Percentiles rank a stretch among this genome's conserved stretches.
These are phyloP conservation scores for Camponotus vicinus DNA, from an alignment of 1,140 invertebrate species.

Conservation along the genomic window DNA sequence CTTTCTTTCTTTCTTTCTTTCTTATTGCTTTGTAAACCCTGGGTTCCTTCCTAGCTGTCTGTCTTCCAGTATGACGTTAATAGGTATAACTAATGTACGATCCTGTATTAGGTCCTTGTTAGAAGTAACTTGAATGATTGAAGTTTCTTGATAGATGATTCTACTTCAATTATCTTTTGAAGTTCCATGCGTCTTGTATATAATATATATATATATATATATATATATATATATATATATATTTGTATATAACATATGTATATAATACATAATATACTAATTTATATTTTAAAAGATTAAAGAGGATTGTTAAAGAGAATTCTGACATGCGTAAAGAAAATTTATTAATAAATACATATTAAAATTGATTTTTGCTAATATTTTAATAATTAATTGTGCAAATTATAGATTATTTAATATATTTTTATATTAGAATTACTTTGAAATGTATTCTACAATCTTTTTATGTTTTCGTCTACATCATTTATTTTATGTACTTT, in stretches of 20 bases:
- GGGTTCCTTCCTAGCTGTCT: conserved; percentile 8
- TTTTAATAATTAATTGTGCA: neutral
- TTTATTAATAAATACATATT: neutral
- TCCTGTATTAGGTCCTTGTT: conserved; percentile 24
- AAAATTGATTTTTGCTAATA: neutral
- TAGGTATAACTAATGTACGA: neutral
- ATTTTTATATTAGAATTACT: neutral
- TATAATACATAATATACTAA: neutral
- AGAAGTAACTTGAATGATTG: neutral
- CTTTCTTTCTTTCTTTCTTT: neutral
- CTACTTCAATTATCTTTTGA: neutral
- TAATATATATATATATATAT: too few species aligned
- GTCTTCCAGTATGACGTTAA: conserved; percentile 9
- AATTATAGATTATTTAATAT: neutral
- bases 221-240: too few species aligned
- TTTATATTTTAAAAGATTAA: neutral
- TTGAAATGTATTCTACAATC: neutral
- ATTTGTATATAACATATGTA: too few species aligned
- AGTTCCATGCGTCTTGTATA: neutral
- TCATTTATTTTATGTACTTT: neutral
- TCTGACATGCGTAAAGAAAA: neutral
- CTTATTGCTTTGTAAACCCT: too few species aligned
- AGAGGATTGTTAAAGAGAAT: neutral
- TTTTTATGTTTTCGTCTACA: neutral
- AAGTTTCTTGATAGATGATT: conserved; percentile 9